Evolutionary conservation across 2,888 invertebrate species (phyloP).

Genomic region (Buathra laborator): DNA sequence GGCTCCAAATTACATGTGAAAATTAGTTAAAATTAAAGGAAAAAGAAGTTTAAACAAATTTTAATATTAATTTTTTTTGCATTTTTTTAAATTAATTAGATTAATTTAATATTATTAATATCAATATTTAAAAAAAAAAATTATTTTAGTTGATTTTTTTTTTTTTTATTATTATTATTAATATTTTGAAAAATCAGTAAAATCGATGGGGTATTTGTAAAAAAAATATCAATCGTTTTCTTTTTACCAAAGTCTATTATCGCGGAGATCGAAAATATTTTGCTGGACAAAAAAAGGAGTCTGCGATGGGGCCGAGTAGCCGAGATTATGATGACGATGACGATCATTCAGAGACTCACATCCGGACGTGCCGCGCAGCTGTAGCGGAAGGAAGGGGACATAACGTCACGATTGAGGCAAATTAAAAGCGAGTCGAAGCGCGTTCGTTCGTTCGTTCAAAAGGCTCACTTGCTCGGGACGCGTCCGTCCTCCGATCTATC

Average conservation of each 20-base stretch:
- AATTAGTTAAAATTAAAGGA: no score
- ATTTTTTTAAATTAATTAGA: no score
- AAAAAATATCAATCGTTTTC: background rate
- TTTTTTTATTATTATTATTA: no score
- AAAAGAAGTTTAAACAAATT: no score
- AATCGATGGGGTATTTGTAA: no score
- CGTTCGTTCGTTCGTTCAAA: conserved; percentile 62
- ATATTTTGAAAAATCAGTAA: no score
- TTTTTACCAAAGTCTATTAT: background rate
- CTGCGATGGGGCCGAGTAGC: conserved; percentile 14
- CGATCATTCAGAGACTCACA: conserved; percentile 80
- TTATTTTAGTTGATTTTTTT: no score
- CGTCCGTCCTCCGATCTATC: conserved; percentile 35
- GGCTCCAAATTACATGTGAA: no score
- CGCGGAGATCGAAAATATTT: background rate
- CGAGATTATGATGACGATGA: conserved; percentile 32
- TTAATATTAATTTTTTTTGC: no score
- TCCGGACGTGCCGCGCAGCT: conserved; percentile 80
- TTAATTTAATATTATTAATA: no score
- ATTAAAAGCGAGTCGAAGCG: conserved; percentile 78
- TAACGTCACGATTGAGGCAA: conserved; percentile 84
- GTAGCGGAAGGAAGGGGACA: conserved; percentile 84
- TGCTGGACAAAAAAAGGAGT: background rate
- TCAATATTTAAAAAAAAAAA: no score
- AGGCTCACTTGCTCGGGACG: conserved; percentile 31